Evolutionary conservation across 1,140 invertebrate species (phyloP), one percentile per base, ranked within the genome.

Genomic region (Steinernema feltiae): DNA sequence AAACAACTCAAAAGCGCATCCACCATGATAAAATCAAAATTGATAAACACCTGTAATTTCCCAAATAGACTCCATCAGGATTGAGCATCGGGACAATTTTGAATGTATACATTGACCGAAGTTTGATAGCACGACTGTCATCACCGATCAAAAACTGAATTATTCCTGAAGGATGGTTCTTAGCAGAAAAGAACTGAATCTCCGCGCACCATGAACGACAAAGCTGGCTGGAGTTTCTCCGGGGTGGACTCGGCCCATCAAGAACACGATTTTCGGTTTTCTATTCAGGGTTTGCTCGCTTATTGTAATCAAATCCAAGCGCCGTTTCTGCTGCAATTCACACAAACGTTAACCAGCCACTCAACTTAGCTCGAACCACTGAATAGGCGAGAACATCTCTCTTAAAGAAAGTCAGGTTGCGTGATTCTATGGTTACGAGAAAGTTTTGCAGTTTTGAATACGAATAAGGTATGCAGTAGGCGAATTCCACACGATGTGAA

Each of bases 71-170:
- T 1, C 88, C 88, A 87, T 97, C 95, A 1, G 95, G 95, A 88
- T 97, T 97, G 69, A 97, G 86, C 95, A 98, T 97, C 0, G 95
- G 95, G 69, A 98, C 89, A 63, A 95, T 91, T 88, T 94, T 94
- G 82, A 95, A 93, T 63, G 93, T 90, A 1, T 93, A 90, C 48
- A 91, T 86, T 80, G 92, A 91, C 48, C 94, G 89, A 17, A 95
- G 87, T 80, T 89, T 88, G 24, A 87, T 86, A 0, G 91, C 90
- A 12, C 89, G 87, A 1, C 87, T 76, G 0, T 90, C 88, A 78
- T 89, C 88, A 82, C 93, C 89, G 12, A 93, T 84, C 1, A 94
- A 87, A 77, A 89, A 91, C 27, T 91, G 88, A 72, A 95, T 86
- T 0, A 91, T 91, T 17, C 95, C 88, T 88, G 72, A 12, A 87